Percentiles rank a stretch among this genome's conserved stretches.
These are phyloP conservation scores for Berghia stephanieae DNA, from an alignment of 1,140 invertebrate species.

Conservation along the genomic window DNA sequence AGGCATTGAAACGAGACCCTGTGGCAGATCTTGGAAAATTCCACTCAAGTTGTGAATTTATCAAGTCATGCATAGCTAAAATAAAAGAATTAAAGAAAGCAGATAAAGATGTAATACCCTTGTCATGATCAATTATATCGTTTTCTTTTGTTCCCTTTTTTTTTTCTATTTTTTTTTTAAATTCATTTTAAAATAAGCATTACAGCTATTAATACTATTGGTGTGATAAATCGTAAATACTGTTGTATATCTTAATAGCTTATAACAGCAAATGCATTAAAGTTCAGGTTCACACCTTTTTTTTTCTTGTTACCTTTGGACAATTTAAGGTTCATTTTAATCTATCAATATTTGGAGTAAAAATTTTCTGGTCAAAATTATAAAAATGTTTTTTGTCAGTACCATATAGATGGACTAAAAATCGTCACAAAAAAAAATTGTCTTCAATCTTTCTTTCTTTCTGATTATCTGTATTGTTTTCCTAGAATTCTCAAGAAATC, in stretches of 20 bases:
- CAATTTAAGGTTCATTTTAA: too few species aligned
- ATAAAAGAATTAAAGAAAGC: conserved; percentile 31
- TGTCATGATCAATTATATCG: neutral
- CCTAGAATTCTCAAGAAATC: conserved; percentile 73
- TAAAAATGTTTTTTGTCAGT: too few species aligned
- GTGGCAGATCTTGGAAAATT: conserved; percentile 77
- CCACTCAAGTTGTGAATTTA: conserved; percentile 75
- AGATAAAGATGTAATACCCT: conserved; percentile 18
- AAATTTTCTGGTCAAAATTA: too few species aligned
- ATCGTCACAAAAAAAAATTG: neutral
- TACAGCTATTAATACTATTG: too few species aligned
- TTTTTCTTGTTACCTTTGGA: too few species aligned
- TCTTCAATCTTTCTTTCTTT: neutral
- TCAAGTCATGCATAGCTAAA: conserved; percentile 64
- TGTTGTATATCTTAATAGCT: too few species aligned
- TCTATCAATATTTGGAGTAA: too few species aligned
- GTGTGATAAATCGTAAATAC: too few species aligned
- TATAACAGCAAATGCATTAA: too few species aligned
- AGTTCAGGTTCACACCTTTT: too few species aligned
- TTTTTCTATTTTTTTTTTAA: too few species aligned
- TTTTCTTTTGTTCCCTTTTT: neutral
- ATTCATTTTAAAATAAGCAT: too few species aligned
- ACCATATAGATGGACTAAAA: neutral
- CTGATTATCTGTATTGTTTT: neutral
- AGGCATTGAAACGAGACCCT: conserved; percentile 74